phyloP scores from a whole-genome alignment of 1,140 invertebrate genomes.

The Drosophila ficusphila region DNA sequence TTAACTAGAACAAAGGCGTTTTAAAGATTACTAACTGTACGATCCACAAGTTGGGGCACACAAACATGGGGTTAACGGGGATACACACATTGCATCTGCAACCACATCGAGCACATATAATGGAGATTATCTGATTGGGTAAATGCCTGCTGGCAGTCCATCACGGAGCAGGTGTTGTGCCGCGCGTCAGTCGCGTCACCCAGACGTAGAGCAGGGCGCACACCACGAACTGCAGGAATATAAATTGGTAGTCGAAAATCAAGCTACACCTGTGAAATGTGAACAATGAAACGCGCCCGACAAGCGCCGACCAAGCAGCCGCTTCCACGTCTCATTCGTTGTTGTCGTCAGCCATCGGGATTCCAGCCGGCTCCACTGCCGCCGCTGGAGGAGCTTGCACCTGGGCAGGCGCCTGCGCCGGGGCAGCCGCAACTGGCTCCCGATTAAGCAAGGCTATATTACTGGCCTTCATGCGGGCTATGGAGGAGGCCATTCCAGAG shows the following conservation, averaged over 20 bases:
- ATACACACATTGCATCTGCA: constrained; percentile 24
- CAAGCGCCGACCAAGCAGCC: constrained; percentile 74
- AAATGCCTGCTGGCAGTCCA: constrained; percentile 67
- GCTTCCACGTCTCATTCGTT: constrained; percentile 83
- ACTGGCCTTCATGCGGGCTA: constrained; percentile 89
- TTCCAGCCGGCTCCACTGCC: constrained; percentile 13
- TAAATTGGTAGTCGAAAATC: constrained; percentile 70
- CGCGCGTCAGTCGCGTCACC: constrained; percentile 42
- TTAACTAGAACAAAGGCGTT: constrained; percentile 45
- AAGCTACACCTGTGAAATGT: constrained; percentile 71
- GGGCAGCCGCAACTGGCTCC: constrained; percentile 39
- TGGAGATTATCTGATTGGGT: constrained; percentile 67
- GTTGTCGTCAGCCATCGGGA: constrained; percentile 49
- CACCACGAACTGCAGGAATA: constrained; percentile 75
- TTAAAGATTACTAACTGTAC: constrained; percentile 6
- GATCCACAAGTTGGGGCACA: constrained; percentile 9
- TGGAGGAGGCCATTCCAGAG: constrained; percentile 84
- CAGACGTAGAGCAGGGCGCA: constrained; percentile 69
- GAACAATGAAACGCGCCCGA: constrained; percentile 78
- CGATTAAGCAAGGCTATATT: constrained; percentile 91
- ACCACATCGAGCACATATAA: constrained; percentile 45
- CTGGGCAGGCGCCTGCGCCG: constrained; percentile 11
- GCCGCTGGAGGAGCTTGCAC: constrained; percentile 10
- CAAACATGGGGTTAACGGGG: background rate
- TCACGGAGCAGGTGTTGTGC: constrained; percentile 2